Base-by-base conservation (phyloP, 2,113 vertebrate species). In the Muntiacus muntjak region DNA sequence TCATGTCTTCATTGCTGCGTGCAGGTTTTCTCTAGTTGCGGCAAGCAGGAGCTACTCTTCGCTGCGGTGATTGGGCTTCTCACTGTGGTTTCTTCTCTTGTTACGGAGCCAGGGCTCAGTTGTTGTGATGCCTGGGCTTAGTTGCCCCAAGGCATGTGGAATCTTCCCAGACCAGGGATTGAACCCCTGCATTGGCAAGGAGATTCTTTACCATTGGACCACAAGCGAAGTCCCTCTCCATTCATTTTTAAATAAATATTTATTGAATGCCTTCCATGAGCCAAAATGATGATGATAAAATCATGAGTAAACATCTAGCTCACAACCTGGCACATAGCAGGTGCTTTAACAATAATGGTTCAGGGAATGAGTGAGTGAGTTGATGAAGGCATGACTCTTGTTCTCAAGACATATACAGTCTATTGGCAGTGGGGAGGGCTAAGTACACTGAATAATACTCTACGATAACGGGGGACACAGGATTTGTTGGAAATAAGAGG, bases 11-110 rank as follows among this genome's bases (percentile, higher is more conserved):
- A 43, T 43, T 76, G 71, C 36, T 76, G 71, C 1, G 2, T 25
- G 36, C 21, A 25, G 6, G 36, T 76, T 43, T 76, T 43, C 71
- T 76, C 36, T 25, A 76, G 71, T 76, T 43, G 71, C 6, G 0
- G 71, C 21, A 76, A 74, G 12, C 36, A 26, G 71, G 36, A 43
- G 36, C 71, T 26, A 25, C 6, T 76, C 71, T 76, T 43, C 1
- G 0, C 43, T 1, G 23, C 0, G 1, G 71, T 26, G 3, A 21
- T 3, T 76, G 71, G 23, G 36, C 71, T 76, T 14, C 36, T 62
- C 12, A 6, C 6, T 62, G 28, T 30, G 28, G 26, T 30, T 6
- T 30, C 12, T 43, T 43, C 71, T 43, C 71, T 76, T 76, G 36
- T 76, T 76, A 25, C 11, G 25, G 71, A 76, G 36, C 23, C 13